Evolutionary conservation across 1,140 invertebrate species (phyloP).

Genomic region (Gyrodactylus salaris): DNA sequence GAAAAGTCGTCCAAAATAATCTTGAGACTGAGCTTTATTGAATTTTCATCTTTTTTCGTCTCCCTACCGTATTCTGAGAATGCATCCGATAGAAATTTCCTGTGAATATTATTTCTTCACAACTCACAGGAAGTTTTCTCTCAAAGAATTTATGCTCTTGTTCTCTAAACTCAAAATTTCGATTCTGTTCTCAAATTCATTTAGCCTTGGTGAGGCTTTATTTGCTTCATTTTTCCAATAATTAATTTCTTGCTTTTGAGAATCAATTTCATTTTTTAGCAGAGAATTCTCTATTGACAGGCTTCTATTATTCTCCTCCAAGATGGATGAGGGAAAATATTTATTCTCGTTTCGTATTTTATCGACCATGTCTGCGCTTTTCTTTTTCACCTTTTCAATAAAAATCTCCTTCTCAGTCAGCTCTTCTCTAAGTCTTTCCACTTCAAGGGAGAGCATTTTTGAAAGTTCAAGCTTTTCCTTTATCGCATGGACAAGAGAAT

Average conservation of each 20-base stretch:
- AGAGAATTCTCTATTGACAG: background rate
- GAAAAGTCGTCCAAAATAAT: background rate
- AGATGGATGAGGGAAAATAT: background rate
- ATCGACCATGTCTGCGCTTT: background rate
- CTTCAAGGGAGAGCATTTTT: background rate
- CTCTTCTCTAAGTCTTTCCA: background rate
- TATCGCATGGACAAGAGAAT: no score
- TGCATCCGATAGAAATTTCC: background rate
- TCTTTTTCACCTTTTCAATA: background rate
- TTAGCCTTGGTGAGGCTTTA: background rate
- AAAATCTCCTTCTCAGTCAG: background rate
- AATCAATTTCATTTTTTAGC: background rate
- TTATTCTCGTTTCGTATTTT: background rate
- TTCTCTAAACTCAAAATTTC: background rate
- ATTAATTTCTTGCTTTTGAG: background rate
- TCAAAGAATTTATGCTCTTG: background rate
- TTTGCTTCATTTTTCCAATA: background rate
- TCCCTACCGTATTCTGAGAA: background rate
- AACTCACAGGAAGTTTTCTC: no score
- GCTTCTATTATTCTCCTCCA: background rate
- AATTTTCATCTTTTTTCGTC: background rate
- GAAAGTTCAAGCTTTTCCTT: background rate
- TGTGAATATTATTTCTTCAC: no score
- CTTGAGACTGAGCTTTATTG: background rate
- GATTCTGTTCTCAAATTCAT: background rate